Evolutionary conservation across 1,140 invertebrate genomes (phyloP), one percentile per base, ranked within the genome.

Genomic region (Oppia nitens): DNA sequence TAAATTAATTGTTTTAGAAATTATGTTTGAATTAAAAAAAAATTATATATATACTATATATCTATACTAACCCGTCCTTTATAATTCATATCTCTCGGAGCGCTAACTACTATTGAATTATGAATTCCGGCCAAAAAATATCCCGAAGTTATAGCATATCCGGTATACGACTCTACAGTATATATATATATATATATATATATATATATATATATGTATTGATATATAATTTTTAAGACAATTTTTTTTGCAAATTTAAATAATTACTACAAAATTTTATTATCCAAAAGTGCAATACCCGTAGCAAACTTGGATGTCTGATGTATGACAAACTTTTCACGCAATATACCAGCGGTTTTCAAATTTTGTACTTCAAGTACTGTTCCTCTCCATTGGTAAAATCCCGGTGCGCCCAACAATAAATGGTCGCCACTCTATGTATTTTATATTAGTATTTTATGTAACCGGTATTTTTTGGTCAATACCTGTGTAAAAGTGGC

Each of bases 371-470:
- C 51, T 40, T 47, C 25, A 11, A 58, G 17, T 11, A 59, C 4
- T 47, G 49, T 58, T 64, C 72, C 72, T 45, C 64, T 66, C 72
- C 72, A 74, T 24, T 71, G 66, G 52, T 67, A 66, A 49, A 71
- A 65, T 24, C 72, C 72, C 17, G 73, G 73, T 20, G 72, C 70
- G 17, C 72, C 72, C n/a, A 74, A 20, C 11, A 71, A 59, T 56
- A 72, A 59, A 54, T 68, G 62, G 3, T 63, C 64, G 20, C 59
- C 60, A 57, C 69, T 51, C 47, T 66, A 50, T 45, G 12, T n/a
- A n/a, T 40, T 40, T 9, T 40, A 17, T 17, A 40, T 40, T 40
- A 40, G 32, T 40, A 40, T 40, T 40, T 40, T 17, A 40, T 40
- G 6, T 40, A 6, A 40, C 6, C 32, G 17, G 32, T 2, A 32